Percentiles rank a stretch among this genome's conserved stretches.
Evolutionary conservation across 2,113 vertebrate species (phyloP).

Genomic region (Reinhardtius hippoglossoides): DNA sequence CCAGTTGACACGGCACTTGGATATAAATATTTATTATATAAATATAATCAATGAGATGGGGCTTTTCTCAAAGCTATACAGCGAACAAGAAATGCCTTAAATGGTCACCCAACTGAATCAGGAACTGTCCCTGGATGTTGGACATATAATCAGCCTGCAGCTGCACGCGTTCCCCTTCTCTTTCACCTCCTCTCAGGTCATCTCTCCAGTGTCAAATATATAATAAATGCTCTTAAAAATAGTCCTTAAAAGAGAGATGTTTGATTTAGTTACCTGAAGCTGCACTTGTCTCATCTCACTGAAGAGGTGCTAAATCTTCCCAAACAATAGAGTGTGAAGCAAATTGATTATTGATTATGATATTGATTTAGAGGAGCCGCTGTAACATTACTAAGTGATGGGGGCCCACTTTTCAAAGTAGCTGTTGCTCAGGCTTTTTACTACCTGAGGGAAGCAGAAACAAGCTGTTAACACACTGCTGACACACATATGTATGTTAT

Average conservation of each 20-base stretch:
- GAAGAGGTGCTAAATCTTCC: constrained; percentile 14
- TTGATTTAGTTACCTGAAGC: constrained; percentile 1
- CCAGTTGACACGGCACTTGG: no score
- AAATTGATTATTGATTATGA: constrained; percentile 16
- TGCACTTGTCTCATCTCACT: neutral
- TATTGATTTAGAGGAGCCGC: constrained; percentile 6
- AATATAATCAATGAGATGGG: no score
- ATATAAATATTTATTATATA: no score
- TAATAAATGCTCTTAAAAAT: neutral
- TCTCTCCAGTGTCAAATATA: neutral
- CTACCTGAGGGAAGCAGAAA: neutral
- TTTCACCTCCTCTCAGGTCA: neutral
- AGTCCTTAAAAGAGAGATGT: neutral
- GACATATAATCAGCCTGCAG: no score
- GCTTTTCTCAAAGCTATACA: no score
- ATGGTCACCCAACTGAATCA: no score
- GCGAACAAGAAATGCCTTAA: no score
- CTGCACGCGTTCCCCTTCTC: neutral
- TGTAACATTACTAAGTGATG: neutral
- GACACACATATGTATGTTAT: neutral
- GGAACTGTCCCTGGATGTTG: no score
- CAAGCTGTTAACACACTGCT: neutral
- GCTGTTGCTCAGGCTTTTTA: neutral
- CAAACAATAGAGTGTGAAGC: constrained; percentile 13
- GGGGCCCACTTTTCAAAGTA: neutral